These are phyloP conservation scores for Pollenia griseotomentosa DNA, from an alignment of 2,888 invertebrate genomes.

Conservation along the genomic window DNA sequence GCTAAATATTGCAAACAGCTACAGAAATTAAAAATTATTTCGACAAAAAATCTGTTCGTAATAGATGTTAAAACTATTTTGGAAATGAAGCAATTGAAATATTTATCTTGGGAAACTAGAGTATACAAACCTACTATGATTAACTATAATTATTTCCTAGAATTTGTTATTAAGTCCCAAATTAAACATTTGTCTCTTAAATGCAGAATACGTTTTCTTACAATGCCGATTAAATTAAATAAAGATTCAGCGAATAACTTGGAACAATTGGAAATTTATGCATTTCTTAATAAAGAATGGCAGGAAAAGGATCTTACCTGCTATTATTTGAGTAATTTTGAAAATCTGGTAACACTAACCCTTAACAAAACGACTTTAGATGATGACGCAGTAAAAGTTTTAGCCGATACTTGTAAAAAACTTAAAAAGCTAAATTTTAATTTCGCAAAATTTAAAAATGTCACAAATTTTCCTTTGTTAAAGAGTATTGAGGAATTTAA, in stretches of 20 bases:
- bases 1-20: background rate
- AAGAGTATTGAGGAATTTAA: background rate
- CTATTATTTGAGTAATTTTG: background rate
- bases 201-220: background rate
- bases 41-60: background rate
- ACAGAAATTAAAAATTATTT: background rate
- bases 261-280: constrained; percentile 20
- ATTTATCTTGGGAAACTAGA: background rate
- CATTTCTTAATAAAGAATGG: background rate
- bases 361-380: background rate
- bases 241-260: background rate
- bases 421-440: background rate
- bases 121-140: background rate
- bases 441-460: constrained; percentile 4
- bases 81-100: background rate
- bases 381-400: background rate
- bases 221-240: background rate
- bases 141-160: background rate
- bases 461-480: background rate
- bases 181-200: background rate
- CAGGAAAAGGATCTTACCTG: background rate
- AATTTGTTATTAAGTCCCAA: background rate
- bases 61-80: background rate
- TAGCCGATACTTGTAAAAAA: constrained; percentile 4
- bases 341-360: constrained; percentile 17